These are phyloP conservation scores for Dicentrarchus labrax DNA, from an alignment of 2,113 vertebrate species.

Conservation along the genomic window DNA sequence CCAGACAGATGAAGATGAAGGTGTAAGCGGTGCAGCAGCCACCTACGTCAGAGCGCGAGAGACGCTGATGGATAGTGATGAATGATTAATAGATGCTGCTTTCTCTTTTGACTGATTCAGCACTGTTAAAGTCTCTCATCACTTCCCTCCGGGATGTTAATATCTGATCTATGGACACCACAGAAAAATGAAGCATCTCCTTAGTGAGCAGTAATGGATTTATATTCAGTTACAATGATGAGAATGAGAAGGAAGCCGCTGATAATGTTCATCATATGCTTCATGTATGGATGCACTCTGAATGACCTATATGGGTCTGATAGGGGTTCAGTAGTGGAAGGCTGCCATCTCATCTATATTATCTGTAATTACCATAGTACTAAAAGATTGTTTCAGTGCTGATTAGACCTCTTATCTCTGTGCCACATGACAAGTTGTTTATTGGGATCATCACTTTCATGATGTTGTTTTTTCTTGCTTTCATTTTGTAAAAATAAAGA, in stretches of 20 bases:
- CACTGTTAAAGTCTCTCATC: slow-evolving; percentile 46
- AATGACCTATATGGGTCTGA: slow-evolving; percentile 39
- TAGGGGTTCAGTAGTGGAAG: slow-evolving; percentile 15
- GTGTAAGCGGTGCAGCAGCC: slow-evolving; percentile 10
- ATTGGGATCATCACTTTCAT: slow-evolving; percentile 12
- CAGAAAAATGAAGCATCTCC: slow-evolving; percentile 47
- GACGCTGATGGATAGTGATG: slow-evolving; percentile 45
- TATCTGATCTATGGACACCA: slow-evolving; percentile 58
- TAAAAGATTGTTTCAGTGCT: slow-evolving; percentile 42
- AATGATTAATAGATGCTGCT: slow-evolving; percentile 66
- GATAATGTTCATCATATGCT: slow-evolving; percentile 36
- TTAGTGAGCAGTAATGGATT: slow-evolving; percentile 33
- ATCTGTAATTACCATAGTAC: slow-evolving; percentile 46
- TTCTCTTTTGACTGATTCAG: slow-evolving; percentile 57
- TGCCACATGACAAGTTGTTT: slow-evolving; percentile 10
- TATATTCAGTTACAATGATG: slow-evolving; percentile 49
- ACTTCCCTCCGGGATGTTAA: slow-evolving; percentile 49
- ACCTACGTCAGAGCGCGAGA: slow-evolving; percentile 1
- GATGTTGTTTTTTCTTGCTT: slow-evolving; percentile 3
- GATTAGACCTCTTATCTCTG: slow-evolving; percentile 47
- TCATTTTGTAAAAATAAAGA: slow-evolving; percentile 1
- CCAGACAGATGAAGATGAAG: slow-evolving; percentile 45
- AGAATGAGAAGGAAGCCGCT: slow-evolving; percentile 8
- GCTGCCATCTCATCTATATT: slow-evolving; percentile 44
- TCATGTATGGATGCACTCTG: slow-evolving; percentile 54